Evolutionary conservation across 2,113 vertebrate species (phyloP).

Genomic region (Aleadryas rufinucha): DNA sequence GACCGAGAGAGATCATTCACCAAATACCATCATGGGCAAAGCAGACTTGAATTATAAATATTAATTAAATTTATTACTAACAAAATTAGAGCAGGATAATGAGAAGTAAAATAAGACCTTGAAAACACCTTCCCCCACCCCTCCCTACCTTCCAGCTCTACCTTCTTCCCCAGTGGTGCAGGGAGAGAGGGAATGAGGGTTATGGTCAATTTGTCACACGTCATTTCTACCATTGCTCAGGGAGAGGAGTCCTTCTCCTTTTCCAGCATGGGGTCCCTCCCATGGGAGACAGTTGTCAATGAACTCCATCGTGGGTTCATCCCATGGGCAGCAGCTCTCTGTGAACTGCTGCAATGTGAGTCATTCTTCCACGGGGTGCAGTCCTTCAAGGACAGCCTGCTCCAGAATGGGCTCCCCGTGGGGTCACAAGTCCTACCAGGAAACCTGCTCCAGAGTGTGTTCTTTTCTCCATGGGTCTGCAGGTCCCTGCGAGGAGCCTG

Average conservation of each 20-base stretch:
- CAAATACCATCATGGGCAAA: background rate
- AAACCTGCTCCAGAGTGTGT: accelerated
- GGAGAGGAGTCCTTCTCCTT: background rate
- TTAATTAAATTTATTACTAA: background rate
- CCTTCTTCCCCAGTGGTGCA: background rate
- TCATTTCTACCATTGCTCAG: background rate
- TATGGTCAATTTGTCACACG: accelerated
- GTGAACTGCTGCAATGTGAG: accelerated
- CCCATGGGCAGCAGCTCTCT: background rate
- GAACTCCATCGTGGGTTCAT: accelerated
- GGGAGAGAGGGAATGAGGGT: background rate
- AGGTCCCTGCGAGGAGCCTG: background rate
- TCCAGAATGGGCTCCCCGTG: accelerated
- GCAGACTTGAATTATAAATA: background rate
- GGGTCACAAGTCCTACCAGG: background rate
- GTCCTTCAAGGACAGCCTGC: too few species aligned
- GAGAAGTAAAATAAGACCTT: background rate
- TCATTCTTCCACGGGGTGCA: background rate
- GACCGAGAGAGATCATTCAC: background rate
- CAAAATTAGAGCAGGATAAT: background rate
- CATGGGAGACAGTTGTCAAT: accelerated
- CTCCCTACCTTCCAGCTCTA: background rate
- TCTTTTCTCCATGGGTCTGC: background rate
- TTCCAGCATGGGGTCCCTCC: background rate
- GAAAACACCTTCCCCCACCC: background rate